phyloP scores from a whole-genome alignment of 1,140 invertebrate genomes.

The Aphaenogaster ashmeadi region DNA sequence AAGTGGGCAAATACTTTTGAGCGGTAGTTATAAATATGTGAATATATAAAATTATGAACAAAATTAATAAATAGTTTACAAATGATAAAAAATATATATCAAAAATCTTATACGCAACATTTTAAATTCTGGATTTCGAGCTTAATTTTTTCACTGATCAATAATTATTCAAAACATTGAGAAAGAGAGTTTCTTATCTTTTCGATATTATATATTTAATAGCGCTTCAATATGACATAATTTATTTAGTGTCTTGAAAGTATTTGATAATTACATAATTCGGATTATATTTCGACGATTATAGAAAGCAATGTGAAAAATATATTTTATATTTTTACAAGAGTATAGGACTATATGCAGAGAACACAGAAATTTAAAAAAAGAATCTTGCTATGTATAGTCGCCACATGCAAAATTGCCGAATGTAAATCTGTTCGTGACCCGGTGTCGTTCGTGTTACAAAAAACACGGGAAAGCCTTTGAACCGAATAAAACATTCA shows the following conservation, averaged over 20 bases:
- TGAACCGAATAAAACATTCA: conserved; percentile 38
- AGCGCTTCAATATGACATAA: background rate
- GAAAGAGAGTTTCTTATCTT: background rate
- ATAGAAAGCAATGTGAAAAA: background rate
- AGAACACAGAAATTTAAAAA: conserved; percentile 11
- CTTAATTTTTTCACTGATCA: background rate
- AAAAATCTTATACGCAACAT: background rate
- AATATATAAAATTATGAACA: background rate
- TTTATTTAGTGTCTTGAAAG: background rate
- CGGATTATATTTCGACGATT: background rate
- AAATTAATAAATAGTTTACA: conserved; percentile 8
- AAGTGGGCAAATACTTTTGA: too few relatives aligned
- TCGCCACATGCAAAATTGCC: conserved; percentile 69
- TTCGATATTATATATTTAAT: background rate
- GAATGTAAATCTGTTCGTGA: conserved; percentile 79
- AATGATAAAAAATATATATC: background rate
- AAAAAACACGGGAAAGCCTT: conserved; percentile 33
- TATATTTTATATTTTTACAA: too few relatives aligned
- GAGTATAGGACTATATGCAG: too few relatives aligned
- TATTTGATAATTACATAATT: background rate
- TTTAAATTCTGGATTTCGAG: background rate
- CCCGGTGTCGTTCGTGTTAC: conserved; percentile 70
- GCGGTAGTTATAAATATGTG: background rate
- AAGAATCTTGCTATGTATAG: background rate
- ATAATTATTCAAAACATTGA: background rate